Base-by-base conservation (phyloP, 1,140 invertebrate species). In the Watersipora subatra region DNA sequence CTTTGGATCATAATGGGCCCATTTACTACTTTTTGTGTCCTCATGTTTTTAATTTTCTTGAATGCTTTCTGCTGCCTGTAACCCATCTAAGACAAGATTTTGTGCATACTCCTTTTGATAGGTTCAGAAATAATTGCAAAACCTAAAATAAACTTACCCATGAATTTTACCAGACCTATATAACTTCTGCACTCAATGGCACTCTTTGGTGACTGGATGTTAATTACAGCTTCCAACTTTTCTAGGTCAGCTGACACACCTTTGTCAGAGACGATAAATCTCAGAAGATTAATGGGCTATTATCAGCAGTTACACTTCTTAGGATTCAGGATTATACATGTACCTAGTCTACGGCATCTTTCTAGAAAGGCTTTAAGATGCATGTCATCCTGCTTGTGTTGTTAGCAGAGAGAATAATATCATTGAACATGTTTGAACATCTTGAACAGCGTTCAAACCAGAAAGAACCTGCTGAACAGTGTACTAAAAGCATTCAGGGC, bases 81-180 rank as follows among this genome's bases (percentile, higher is more conserved):
- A 46, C 34, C n/a, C 34, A 7, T 12, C 7, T 12, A 12, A 46
- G n/a, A 46, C 34, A 12, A 7, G n/a, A 12, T 46, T 63, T 62
- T 64, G 19, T 59, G 20, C 55, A 30, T 64, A 3, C 59, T 61
- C 19, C 26, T 24, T 26, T 22, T 27, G n/a, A 64, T 1, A 1
- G 63, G 63, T 25, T 59, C 25, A 22, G 63, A 57, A 19, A 64
- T 20, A 19, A 27, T 62, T 1, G 70, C 65, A 24, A 66, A 67
- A 24, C 65, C 26, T 7, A n/a, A 17, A 12, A 66, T 67, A 29
- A 66, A 65, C 22, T 57, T 3, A 28, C 12, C 3, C 26, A 24
- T 29, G 63, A 55, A 67, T 1, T 56, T 2, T 19, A 66, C 63
- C 66, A 73, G 65, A 7, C 70, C 71, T 2, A 74, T 64, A n/a